Percentiles rank a stretch among this genome's conserved stretches.
phyloP scores from a whole-genome alignment of 2,797 vertebrate species.

The Sebastes trivittatus region DNA sequence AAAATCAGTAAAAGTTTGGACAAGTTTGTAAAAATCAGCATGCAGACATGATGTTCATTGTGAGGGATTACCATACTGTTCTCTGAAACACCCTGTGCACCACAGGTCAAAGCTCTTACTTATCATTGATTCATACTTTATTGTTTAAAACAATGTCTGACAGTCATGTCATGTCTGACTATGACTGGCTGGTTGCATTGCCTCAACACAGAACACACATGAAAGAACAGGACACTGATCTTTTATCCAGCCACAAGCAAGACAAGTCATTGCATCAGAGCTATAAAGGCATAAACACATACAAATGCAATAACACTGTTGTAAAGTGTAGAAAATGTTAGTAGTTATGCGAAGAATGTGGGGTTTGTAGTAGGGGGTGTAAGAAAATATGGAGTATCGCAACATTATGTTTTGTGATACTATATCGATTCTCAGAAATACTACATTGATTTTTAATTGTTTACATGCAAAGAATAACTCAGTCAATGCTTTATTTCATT shows the following conservation, averaged over 20 bases:
- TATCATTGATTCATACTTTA: neutral
- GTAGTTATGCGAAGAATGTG: no score
- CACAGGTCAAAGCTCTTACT: neutral
- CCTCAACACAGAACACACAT: neutral
- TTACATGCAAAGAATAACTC: no score
- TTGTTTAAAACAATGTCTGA: neutral
- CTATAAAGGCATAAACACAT: neutral
- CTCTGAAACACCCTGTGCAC: neutral
- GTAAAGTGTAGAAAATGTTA: no score
- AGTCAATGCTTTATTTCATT: no score
- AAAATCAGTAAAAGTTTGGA: neutral
- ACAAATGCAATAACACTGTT: rapidly evolving
- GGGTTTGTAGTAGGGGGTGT: no score
- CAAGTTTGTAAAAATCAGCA: neutral
- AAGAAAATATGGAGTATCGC: no score
- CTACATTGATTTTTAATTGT: no score
- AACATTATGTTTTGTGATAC: no score
- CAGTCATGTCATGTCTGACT: neutral
- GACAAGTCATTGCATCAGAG: neutral
- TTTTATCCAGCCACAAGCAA: neutral
- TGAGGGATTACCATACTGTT: neutral
- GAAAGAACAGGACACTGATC: neutral
- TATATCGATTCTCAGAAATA: no score
- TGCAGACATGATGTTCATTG: neutral
- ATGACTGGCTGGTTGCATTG: neutral